These are phyloP conservation scores for Conistra vaccinii DNA, from an alignment of 2,888 invertebrate genomes.

Conservation along the genomic window DNA sequence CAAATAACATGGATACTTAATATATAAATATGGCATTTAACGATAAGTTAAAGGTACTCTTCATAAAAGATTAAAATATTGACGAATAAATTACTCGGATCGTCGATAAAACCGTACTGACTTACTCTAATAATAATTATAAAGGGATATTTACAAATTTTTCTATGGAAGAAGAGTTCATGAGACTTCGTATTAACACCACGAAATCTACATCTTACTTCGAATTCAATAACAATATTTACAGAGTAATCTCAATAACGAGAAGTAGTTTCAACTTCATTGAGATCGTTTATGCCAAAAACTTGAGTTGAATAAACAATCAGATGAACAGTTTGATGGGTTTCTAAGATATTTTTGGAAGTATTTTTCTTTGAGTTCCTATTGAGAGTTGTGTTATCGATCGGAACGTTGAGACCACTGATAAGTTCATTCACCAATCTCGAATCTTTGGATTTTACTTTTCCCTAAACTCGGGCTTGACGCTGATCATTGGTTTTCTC, in stretches of 20 bases:
- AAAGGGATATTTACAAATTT: conserved; percentile 90
- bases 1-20: conserved; percentile 86
- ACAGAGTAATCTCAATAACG: conserved; percentile 84
- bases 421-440: conserved; percentile 70
- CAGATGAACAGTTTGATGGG: conserved; percentile 72
- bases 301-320: conserved; percentile 75
- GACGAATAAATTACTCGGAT: conserved; percentile 88
- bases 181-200: conserved; percentile 80
- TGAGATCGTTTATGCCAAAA: conserved; percentile 82
- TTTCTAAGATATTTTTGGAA: conserved; percentile 62
- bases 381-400: conserved; percentile 56
- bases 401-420: conserved; percentile 62
- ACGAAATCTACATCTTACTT: conserved; percentile 83
- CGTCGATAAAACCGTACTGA: conserved; percentile 86
- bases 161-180: conserved; percentile 89
- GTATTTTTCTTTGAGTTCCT: conserved; percentile 54
- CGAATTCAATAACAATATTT: conserved; percentile 87
- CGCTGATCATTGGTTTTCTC: conserved; percentile 90
- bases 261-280: conserved; percentile 76
- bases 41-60: conserved; percentile 88
- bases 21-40: conserved; percentile 90
- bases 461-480: conserved; percentile 90
- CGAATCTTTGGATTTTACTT: conserved; percentile 83
- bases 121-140: conserved; percentile 79
- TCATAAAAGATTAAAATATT: conserved; percentile 88